phyloP scores from a whole-genome alignment of 2,797 vertebrate genomes.

The Cyprinella venusta region DNA sequence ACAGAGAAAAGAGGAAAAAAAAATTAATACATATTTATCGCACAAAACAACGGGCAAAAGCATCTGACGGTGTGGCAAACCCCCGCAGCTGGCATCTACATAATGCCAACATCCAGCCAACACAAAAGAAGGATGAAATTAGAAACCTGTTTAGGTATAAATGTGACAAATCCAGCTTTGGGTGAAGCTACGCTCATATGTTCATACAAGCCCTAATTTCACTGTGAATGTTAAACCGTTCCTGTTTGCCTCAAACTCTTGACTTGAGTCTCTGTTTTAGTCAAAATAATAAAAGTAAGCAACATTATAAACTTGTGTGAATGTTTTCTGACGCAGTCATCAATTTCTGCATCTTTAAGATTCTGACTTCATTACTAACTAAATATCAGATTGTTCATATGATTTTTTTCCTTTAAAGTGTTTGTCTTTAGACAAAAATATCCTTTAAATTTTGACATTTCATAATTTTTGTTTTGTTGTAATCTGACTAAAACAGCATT shows the following conservation, averaged over 20 bases:
- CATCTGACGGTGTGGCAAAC: constrained; percentile 40
- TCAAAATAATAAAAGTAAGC: constrained; percentile 23
- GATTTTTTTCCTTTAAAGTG: neutral
- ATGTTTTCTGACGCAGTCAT: constrained; percentile 29
- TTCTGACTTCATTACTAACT: neutral
- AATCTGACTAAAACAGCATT: neutral
- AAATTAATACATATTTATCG: constrained; percentile 49
- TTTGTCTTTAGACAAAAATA: neutral
- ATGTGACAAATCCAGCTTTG: constrained; percentile 33
- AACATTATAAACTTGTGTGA: constrained; percentile 14
- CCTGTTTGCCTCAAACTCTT: neutral
- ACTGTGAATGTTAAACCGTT: neutral
- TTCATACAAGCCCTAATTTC: constrained; percentile 32
- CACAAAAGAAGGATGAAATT: constrained; percentile 50
- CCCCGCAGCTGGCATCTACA: constrained; percentile 40
- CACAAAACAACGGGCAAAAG: constrained; percentile 38
- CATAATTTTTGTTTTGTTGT: neutral
- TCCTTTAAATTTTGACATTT: neutral
- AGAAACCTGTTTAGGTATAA: constrained; percentile 47
- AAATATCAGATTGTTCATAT: neutral
- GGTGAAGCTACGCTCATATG: neutral
- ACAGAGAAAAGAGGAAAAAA: constrained; percentile 36
- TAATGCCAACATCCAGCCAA: constrained; percentile 48
- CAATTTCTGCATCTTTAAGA: constrained; percentile 33
- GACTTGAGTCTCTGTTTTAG: constrained; percentile 19